These are phyloP conservation scores for Nymphicus hollandicus DNA, from an alignment of 2,113 vertebrate genomes.

Conservation along the genomic window DNA sequence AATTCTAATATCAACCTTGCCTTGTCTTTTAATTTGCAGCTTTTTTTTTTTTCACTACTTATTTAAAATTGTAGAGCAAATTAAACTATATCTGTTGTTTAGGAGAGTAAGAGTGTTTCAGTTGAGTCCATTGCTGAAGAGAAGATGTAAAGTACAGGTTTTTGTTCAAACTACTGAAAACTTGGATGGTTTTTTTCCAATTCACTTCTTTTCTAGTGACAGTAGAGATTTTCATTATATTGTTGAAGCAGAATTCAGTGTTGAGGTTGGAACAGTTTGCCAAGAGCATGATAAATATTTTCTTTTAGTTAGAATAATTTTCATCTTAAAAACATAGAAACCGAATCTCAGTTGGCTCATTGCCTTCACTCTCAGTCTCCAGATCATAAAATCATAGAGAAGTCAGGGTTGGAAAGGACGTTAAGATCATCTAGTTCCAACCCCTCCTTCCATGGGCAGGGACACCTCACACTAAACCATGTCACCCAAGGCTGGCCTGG, in stretches of 20 bases:
- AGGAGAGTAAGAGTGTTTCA: neutral
- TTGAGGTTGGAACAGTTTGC: neutral
- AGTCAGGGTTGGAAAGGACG: too few relatives aligned
- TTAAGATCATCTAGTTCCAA: too few relatives aligned
- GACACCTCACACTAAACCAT: too few relatives aligned
- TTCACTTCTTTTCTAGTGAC: neutral
- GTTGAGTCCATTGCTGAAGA: neutral
- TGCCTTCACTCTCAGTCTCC: neutral
- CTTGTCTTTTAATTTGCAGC: neutral
- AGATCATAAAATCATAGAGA: neutral
- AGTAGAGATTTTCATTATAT: neutral
- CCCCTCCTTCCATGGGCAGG: too few relatives aligned
- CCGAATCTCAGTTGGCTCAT: neutral
- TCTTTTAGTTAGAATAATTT: neutral
- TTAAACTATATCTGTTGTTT: neutral
- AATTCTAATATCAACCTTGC: neutral
- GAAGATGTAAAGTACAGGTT: neutral
- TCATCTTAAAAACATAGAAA: neutral
- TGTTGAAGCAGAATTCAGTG: neutral
- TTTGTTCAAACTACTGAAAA: neutral
- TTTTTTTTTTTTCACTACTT: neutral
- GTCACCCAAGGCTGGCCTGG: too few relatives aligned
- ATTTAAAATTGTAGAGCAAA: neutral
- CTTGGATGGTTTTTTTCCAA: neutral
- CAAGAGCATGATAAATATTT: neutral